Evolutionary conservation across 2,797 vertebrate species (phyloP).

Genomic region (Somateria mollissima): DNA sequence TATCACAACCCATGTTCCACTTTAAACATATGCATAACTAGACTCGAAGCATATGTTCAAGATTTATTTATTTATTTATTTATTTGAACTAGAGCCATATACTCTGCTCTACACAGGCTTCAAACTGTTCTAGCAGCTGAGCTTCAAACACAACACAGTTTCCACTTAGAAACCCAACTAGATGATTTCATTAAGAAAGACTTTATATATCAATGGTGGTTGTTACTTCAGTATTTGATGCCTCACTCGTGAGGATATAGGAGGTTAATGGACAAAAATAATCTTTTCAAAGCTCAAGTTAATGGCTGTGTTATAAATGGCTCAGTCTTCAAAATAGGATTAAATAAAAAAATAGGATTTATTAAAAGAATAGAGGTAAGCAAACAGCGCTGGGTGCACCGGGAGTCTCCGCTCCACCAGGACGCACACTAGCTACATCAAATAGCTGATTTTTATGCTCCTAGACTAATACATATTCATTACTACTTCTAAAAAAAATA

Average conservation of each 20-base stretch:
- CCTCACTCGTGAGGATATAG: background rate
- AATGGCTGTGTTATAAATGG: too few relatives aligned
- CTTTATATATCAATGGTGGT: background rate
- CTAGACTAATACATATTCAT: too few relatives aligned
- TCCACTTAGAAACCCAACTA: background rate
- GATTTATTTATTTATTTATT: background rate
- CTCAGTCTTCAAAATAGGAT: too few relatives aligned
- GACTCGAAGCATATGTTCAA: background rate
- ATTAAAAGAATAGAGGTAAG: too few relatives aligned
- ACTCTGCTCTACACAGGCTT: background rate
- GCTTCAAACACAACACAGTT: background rate
- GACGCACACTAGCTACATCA: too few relatives aligned
- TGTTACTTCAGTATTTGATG: background rate
- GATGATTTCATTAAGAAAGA: slow-evolving; percentile 21
- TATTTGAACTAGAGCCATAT: background rate
- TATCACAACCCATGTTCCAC: background rate
- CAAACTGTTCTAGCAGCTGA: background rate
- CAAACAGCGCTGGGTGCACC: too few relatives aligned
- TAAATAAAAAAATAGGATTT: too few relatives aligned
- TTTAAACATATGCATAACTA: background rate
- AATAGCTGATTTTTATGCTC: too few relatives aligned
- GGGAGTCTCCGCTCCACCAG: too few relatives aligned
- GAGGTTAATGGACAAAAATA: background rate
- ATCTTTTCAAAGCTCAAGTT: background rate
- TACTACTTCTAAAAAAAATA: too few relatives aligned